Base-by-base conservation (phyloP, 1,140 invertebrate species). In the Bombus turneri region DNA sequence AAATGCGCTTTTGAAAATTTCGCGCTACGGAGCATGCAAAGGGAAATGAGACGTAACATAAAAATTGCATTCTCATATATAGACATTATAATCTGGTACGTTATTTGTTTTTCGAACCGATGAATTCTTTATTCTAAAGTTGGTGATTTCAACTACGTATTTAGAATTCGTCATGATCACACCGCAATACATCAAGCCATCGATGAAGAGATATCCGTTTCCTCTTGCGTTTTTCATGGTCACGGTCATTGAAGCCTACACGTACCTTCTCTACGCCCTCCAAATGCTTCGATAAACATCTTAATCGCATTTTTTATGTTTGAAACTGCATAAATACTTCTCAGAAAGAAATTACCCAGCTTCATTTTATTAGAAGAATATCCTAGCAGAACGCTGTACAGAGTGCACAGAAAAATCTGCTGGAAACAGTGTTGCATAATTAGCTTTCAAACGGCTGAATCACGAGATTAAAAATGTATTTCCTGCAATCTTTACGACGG, bases 1-100 rank as follows among this genome's bases (percentile, higher is more conserved):
- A 89, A 88, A 84, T 84, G 78, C 39, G 72, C 85, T 91, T 91
- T 90, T 85, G 78, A 91, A 90, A 91, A 86, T 86, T 47, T 77
- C 34, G 25, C 43, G 81, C n/a, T 37, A 34, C 39, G 25, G 75
- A 59, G 18, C 53, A 2, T 13, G n/a, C n/a, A 13, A 0, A 2
- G 4, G 13, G 37, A 28, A 69, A 37, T 9, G 34, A 69, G 18
- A 37, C 68, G 22, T 69, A 34, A 69, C 22, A 2, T 34, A 0
- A 69, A 28, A 25, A 37, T 69, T 47, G 10, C 8, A 18, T 18
- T 18, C 31, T 12, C 10, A n/a, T 13, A n/a, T 13, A 12, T 18
- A 64, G 25, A 6, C 31, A 28, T 41, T 59, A 13, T 15, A 10
- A 62, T 43, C 39, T 82, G 41, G 22, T 34, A 39, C 41, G 57